These are phyloP conservation scores for Centropristis striata DNA, from an alignment of 2,113 vertebrate genomes.

Conservation along the genomic window DNA sequence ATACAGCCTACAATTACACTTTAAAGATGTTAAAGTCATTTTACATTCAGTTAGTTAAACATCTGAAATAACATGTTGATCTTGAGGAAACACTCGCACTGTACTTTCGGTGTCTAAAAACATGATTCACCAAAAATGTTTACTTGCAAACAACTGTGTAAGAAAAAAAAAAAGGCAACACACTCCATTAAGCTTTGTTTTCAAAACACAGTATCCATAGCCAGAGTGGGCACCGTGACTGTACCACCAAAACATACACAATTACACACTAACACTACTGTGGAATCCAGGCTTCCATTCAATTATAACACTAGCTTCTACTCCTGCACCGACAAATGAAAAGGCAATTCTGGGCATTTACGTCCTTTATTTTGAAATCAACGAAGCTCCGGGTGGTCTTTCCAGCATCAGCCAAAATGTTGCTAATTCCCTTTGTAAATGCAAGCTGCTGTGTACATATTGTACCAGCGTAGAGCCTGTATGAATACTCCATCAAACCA, in stretches of 20 bases:
- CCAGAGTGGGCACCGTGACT: conserved; percentile 47
- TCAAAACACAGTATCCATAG: conserved; percentile 59
- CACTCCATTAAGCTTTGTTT: conserved; percentile 61
- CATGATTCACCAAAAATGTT: conserved; percentile 67
- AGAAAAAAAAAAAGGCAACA: conserved; percentile 58
- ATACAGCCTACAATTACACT: conserved; percentile 74
- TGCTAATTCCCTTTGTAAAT: conserved; percentile 60
- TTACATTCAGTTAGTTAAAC: conserved; percentile 82
- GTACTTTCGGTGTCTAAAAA: conserved; percentile 46
- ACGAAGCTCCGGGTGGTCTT: conserved; percentile 25
- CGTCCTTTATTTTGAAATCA: conserved; percentile 16
- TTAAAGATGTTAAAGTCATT: conserved; percentile 70
- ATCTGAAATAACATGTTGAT: conserved; percentile 64
- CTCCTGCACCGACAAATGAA: conserved; percentile 48
- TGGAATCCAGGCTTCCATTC: conserved; percentile 26
- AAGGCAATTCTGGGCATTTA: conserved; percentile 51
- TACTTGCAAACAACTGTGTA: conserved; percentile 45
- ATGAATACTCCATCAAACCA: conserved; percentile 23
- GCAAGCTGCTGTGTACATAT: conserved; percentile 17
- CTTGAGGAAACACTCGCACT: conserved; percentile 63
- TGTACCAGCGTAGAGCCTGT: conserved; percentile 17
- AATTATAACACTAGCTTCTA: conserved; percentile 41
- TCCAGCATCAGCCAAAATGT: conserved; percentile 14
- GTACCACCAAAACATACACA: conserved; percentile 64
- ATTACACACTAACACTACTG: conserved; percentile 58